Evolutionary conservation across 1,140 invertebrate genomes (phyloP).

Genomic region (Hermetia illucens): DNA sequence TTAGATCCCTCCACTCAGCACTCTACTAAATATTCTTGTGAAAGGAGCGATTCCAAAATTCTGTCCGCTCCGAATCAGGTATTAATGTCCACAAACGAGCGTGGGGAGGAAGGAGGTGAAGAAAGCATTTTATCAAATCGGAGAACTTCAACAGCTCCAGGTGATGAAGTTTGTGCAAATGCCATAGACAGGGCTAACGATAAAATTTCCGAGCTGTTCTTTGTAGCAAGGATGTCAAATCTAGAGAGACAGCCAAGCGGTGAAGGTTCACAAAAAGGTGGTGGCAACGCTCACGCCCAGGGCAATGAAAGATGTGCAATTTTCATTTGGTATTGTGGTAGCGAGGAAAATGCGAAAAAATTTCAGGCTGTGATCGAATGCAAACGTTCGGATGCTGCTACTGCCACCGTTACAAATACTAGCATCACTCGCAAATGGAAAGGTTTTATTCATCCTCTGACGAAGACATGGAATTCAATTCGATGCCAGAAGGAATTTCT

Average conservation of each 20-base stretch:
- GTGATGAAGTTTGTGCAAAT: too few relatives aligned
- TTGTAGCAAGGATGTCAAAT: slow-evolving; percentile 5
- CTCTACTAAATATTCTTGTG: too few relatives aligned
- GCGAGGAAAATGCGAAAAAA: neutral
- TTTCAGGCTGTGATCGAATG: slow-evolving; percentile 3
- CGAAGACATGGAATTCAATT: neutral
- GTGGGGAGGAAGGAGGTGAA: neutral
- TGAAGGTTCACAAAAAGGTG: neutral
- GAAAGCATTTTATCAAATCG: neutral
- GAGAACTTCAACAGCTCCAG: neutral
- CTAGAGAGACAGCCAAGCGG: neutral
- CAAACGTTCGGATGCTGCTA: slow-evolving; percentile 1
- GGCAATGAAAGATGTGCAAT: slow-evolving; percentile 1
- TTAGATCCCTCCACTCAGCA: neutral
- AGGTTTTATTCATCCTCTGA: slow-evolving; percentile 1
- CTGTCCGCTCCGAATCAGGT: neutral
- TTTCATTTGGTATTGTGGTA: slow-evolving; percentile 4
- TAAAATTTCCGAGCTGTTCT: slow-evolving; percentile 4
- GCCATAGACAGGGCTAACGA: neutral
- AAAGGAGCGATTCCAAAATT: neutral
- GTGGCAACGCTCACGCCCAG: neutral
- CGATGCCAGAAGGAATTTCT: neutral
- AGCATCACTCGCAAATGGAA: too few relatives aligned
- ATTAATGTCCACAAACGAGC: neutral
- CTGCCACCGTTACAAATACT: too few relatives aligned